Evolutionary conservation across 2,113 vertebrate species (phyloP), one percentile per base, ranked within the genome.

Genomic region (Phodopus roborovskii): DNA sequence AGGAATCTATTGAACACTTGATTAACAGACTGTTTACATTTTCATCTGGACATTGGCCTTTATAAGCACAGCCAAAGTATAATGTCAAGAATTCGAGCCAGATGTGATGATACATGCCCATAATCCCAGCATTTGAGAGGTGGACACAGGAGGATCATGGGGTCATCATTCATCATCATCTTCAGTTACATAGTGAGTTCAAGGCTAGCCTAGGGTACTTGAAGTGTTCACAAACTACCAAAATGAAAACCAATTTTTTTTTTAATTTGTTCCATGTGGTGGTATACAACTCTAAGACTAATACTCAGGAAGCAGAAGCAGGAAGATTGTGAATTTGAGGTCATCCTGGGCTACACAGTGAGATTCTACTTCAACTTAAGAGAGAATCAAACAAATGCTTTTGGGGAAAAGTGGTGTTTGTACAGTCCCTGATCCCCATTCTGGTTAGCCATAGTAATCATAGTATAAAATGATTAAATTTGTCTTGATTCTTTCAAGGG

Each of bases 111-210:
- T 22, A 11, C 62, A 36, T 7, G 30, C 28, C 42, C 19, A 50
- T 36, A 22, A 36, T 6, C 64, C 64, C 30, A 50, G 45, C 19
- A 8, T 24, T 50, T 86, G 84, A 36, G 84, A 45, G 45, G 30
- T 50, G 11, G 45, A 70, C 30, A 68, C 45, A 24, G 84, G 30
- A 50, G 17, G 19, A 36, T 50, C 45, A 50, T 30, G 12, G 13
- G 30, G 50, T 68, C 3, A 36, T 6, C 2, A 45, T 86, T 36
- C 30, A 15, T 3, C 0, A 3, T 50, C 19, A 15, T 50, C 30
- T 11, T 86, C 17, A 4, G 62, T 33, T 68, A 22, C 30, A 24
- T 12, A 68, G 30, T 66, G 9, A 85, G 16, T 66, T 48, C 60
- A 48, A 85, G 28, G 62, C 28, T 19, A 20, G 5, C 60, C 42